A percentile compares a stretch with the other conserved stretches of the same genome.
Conservation (phyloP, 2,113 vertebrate species). For the Formicarius rufipectus region DNA sequence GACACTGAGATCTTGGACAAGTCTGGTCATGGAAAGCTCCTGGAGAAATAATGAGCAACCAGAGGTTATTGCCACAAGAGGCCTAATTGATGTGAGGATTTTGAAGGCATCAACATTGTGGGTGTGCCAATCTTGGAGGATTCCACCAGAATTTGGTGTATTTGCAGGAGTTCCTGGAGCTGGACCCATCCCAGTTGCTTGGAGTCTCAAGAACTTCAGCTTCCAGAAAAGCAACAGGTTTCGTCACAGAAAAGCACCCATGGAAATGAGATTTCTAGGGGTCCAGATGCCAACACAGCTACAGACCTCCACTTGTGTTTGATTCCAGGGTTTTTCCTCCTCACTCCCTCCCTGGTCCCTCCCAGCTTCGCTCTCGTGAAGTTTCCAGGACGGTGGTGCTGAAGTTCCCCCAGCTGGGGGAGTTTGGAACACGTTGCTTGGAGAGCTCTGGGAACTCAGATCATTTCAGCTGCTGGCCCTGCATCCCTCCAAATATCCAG, state of each 20-base stretch:
- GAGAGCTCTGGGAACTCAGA: background rate
- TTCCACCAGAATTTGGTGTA: background rate
- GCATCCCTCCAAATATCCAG: accelerated
- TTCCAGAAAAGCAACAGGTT: background rate
- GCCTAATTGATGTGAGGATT: accelerated
- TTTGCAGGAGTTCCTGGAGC: background rate
- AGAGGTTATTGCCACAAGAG: background rate
- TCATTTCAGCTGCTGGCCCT: too few species aligned
- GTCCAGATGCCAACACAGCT: background rate
- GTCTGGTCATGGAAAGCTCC: background rate
- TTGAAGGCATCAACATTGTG: accelerated
- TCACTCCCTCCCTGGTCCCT: accelerated
- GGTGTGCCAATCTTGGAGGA: background rate
- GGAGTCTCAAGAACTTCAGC: background rate
- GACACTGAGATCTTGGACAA: background rate
- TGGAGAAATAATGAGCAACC: background rate
- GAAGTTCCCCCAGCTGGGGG: background rate
- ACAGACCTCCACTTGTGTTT: accelerated
- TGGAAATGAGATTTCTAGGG: background rate
- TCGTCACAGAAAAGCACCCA: background rate
- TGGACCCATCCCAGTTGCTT: accelerated
- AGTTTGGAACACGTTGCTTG: accelerated
- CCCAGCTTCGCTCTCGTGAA: background rate
- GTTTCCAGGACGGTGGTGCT: background rate
- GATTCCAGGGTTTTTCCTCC: too few species aligned